Conservation (phyloP, 2,888 invertebrate species). For the Malthinus seriepunctatus region DNA sequence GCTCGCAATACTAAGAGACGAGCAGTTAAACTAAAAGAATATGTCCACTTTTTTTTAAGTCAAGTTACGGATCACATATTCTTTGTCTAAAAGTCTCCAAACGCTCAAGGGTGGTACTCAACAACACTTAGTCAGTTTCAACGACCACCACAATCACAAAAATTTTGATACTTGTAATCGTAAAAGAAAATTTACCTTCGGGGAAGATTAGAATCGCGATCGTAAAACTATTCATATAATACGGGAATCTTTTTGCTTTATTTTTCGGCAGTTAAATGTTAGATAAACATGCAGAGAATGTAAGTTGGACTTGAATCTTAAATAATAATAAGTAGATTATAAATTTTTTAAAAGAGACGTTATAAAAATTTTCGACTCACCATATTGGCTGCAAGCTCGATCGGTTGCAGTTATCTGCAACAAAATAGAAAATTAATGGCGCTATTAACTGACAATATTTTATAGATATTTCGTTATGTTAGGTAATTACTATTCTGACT, state of each 20-base stretch:
- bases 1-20: conserved; percentile 26
- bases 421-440: conserved; percentile 17
- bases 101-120: conserved; percentile 18
- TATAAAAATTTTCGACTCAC: no score
- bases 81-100: conserved; percentile 16
- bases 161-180: conserved; percentile 20
- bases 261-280: neutral
- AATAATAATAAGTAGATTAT: no score
- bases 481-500: conserved; percentile 1
- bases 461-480: neutral
- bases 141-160: conserved; percentile 15
- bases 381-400: neutral
- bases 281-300: no score
- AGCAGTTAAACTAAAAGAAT: conserved; percentile 32
- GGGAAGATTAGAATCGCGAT: conserved; percentile 21
- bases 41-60: conserved; percentile 27
- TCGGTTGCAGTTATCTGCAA: conserved; percentile 16
- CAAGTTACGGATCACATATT: conserved; percentile 27
- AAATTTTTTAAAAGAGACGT: no score
- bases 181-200: conserved; percentile 14
- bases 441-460: conserved; percentile 3
- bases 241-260: conserved; percentile 11
- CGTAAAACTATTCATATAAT: conserved; percentile 14
- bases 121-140: conserved; percentile 13
- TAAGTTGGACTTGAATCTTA: no score